Evolutionary conservation across 2,113 vertebrate genomes (phyloP).

Genomic region (Beaufortia kweichowensis): DNA sequence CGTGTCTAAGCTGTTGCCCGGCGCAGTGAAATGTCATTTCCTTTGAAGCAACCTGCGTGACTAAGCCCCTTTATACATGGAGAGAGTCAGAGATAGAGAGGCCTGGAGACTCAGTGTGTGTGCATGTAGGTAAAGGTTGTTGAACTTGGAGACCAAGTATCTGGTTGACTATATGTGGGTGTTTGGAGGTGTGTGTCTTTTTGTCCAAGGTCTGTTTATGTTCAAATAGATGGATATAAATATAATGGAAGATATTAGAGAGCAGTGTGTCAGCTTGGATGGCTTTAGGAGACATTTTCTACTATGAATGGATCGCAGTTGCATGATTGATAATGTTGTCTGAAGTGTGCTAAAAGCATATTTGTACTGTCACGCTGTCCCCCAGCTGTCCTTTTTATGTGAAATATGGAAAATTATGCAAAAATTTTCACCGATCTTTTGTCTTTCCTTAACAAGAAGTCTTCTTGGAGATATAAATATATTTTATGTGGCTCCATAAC

Average conservation of each 20-base stretch:
- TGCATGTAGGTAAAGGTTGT: not conserved
- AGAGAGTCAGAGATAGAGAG: not conserved
- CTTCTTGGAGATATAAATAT: not conserved
- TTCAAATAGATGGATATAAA: conserved; percentile 10
- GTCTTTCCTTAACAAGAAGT: not conserved
- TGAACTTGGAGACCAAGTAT: not conserved
- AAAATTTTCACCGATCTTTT: not conserved
- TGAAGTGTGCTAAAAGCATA: conserved; percentile 15
- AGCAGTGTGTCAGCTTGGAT: not conserved
- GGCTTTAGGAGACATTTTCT: not conserved
- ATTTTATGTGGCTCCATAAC: conserved; percentile 17
- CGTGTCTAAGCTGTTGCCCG: conserved; percentile 39
- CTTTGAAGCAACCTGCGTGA: conserved; percentile 43
- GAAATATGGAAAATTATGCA: conserved; percentile 22
- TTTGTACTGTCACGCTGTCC: not conserved
- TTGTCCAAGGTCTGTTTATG: not conserved
- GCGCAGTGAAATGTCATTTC: conserved; percentile 59
- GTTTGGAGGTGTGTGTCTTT: not conserved
- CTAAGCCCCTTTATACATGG: conserved; percentile 45
- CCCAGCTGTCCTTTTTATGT: not conserved
- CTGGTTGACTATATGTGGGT: not conserved
- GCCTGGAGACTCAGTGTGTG: not conserved
- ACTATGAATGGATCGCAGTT: not conserved
- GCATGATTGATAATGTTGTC: conserved; percentile 28
- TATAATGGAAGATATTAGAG: conserved; percentile 13